These are phyloP conservation scores for Cataglyphis livida DNA, from an alignment of 2,888 invertebrate genomes.

Conservation along the genomic window DNA sequence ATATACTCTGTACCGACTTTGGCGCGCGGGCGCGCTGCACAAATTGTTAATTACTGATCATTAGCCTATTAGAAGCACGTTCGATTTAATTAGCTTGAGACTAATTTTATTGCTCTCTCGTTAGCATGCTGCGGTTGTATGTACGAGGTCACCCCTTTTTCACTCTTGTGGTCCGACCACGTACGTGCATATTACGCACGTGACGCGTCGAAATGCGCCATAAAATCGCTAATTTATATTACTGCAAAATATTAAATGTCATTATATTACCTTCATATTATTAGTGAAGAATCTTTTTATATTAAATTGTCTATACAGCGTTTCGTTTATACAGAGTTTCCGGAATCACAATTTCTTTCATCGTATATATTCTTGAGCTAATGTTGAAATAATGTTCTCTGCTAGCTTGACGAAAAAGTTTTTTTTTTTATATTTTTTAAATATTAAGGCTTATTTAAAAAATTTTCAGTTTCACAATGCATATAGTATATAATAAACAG, in stretches of 20 bases:
- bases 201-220: slow-evolving; percentile 32
- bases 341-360: background rate
- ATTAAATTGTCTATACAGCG: background rate
- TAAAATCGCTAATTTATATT: slow-evolving; percentile 43
- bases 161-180: slow-evolving; percentile 24
- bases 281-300: slow-evolving; percentile 20
- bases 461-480: background rate
- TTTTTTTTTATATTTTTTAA: background rate
- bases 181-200: slow-evolving; percentile 54
- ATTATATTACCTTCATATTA: background rate
- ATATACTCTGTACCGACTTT: slow-evolving; percentile 12
- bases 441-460: too few species aligned
- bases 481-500: background rate
- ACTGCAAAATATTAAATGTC: slow-evolving; percentile 37
- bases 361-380: background rate
- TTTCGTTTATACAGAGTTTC: too few species aligned
- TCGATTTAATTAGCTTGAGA: slow-evolving; percentile 70
- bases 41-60: slow-evolving; percentile 65
- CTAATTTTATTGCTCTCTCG: slow-evolving; percentile 63
- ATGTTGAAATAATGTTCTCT: background rate
- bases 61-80: slow-evolving; percentile 56
- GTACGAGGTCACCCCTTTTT: slow-evolving; percentile 38
- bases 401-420: background rate
- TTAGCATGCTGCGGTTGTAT: slow-evolving; percentile 59
- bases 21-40: slow-evolving; percentile 17